Evolutionary conservation across 2,113 vertebrate genomes (phyloP), one percentile per base, ranked within the genome.

Genomic region (Jacana jacana): DNA sequence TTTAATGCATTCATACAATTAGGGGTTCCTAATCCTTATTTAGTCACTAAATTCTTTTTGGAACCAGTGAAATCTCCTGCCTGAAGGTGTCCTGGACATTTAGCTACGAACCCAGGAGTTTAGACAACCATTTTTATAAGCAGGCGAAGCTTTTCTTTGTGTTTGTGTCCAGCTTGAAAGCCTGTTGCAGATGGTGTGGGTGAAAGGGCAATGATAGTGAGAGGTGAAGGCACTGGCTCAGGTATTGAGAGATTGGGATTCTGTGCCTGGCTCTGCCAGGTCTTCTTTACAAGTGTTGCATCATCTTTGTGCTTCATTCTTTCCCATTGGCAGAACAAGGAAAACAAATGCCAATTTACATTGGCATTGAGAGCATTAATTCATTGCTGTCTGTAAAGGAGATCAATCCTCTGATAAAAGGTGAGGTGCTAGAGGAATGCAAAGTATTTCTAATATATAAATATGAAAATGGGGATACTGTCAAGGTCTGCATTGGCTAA

Each of bases 321-420:
- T 96, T 94, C 80, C 76, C 79, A 84, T 92, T 33, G 86, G 69
- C 69, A 88, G 80, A 94, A 81, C 76, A 88, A 92, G 39, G 64
- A 88, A 94, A 95, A 92, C 72, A 95, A 89, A 95, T 81, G 14
- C 48, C 64, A 75, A 64, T 92, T 95, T 92, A 93, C 81, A 70
- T 60, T 93, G 91, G 86, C 86, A 52, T 65, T 82, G 33, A 1
- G 2, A 76, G 48, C 37, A 73, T 95, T 93, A 79, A 89, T 85
- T 93, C 49, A 81, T 77, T 70, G 44, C 54, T 88, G 64, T 83
- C 76, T 91, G 65, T 84, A 81, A 79, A 86, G 57, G 35, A 92
- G 91, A 96, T 92, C 73, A 69, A 64, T 88, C 35, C 27, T 52
- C 52, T 85, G 94, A 97, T 97, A 92, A 93, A 86, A 92, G 48